A percentile compares a stretch with the other conserved stretches of the same genome.
phyloP scores from a whole-genome alignment of 1,140 invertebrate genomes.

The Delia radicum region DNA sequence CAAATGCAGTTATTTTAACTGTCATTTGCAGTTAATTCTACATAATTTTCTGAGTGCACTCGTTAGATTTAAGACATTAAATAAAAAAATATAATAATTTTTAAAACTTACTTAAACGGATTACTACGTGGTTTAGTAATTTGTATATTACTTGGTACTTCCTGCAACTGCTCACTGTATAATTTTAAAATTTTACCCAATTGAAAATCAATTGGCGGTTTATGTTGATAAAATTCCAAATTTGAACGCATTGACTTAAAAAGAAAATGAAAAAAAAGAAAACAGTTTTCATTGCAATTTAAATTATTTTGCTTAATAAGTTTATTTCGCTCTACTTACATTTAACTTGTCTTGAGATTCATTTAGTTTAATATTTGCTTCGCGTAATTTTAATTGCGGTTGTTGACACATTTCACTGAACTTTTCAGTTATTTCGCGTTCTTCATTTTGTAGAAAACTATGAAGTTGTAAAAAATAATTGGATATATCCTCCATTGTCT shows the following conservation, averaged over 20 bases:
- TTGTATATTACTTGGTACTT: constrained; percentile 34
- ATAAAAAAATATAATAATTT: not conserved
- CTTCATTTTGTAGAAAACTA: constrained; percentile 41
- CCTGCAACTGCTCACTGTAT: constrained; percentile 32
- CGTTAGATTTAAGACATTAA: no score
- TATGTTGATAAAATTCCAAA: not conserved
- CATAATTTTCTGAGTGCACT: no score
- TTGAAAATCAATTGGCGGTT: constrained; percentile 28
- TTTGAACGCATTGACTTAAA: constrained; percentile 32
- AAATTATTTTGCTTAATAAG: not conserved
- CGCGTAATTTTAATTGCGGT: constrained; percentile 35
- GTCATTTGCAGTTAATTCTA: no score
- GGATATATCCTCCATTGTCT: constrained; percentile 34
- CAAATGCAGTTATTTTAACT: no score
- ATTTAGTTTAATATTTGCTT: constrained; percentile 33
- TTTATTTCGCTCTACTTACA: constrained; percentile 30
- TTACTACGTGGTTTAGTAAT: constrained; percentile 33
- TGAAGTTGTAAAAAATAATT: constrained; percentile 41
- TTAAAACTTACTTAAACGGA: constrained; percentile 39
- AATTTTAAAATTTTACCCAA: constrained; percentile 31
- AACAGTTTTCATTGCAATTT: not conserved
- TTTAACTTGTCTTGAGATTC: constrained; percentile 35
- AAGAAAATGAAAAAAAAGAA: not conserved
- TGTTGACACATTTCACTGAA: constrained; percentile 37
- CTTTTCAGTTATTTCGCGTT: constrained; percentile 36